These are phyloP conservation scores for Gymnocephalus cernua DNA, from an alignment of 2,113 vertebrate species.

Conservation along the genomic window DNA sequence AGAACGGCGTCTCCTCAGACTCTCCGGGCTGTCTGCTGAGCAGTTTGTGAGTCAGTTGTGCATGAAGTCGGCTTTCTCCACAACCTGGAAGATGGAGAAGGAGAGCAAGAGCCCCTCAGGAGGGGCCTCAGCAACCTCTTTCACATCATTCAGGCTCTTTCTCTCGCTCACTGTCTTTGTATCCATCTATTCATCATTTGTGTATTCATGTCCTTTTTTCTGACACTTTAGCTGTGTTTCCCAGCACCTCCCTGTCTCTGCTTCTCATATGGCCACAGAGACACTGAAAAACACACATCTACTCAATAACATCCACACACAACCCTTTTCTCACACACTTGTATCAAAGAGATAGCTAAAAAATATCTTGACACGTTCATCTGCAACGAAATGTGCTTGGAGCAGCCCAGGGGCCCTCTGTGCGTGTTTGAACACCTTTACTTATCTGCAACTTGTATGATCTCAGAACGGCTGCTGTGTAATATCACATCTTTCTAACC, in stretches of 20 bases:
- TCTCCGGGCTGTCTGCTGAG: constrained; percentile 51
- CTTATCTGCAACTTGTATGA: constrained; percentile 40
- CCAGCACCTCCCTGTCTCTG: constrained; percentile 15
- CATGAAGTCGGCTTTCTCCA: constrained; percentile 55
- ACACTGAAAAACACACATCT: constrained; percentile 30
- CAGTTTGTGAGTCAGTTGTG: constrained; percentile 61
- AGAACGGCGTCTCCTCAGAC: constrained; percentile 40
- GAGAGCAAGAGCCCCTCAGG: constrained; percentile 40
- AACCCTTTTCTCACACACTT: constrained; percentile 10
- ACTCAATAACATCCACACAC: constrained; percentile 8
- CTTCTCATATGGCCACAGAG: constrained; percentile 20
- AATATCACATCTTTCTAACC: constrained; percentile 54
- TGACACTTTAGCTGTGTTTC: constrained; percentile 45
- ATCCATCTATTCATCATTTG: constrained; percentile 60
- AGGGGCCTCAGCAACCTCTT: constrained; percentile 54
- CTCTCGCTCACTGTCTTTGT: constrained; percentile 54
- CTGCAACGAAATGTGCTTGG: constrained; percentile 40
- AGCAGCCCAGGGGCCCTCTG: constrained; percentile 50
- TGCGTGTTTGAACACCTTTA: constrained; percentile 19
- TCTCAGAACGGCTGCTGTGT: constrained; percentile 36
- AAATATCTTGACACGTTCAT: constrained; percentile 46
- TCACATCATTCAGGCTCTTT: constrained; percentile 51
- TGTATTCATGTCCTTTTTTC: constrained; percentile 66
- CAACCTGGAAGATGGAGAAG: constrained; percentile 33
- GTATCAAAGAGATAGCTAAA: constrained; percentile 59